Conservation (phyloP, 2,797 vertebrate genomes). For the Notolabrus celidotus region DNA sequence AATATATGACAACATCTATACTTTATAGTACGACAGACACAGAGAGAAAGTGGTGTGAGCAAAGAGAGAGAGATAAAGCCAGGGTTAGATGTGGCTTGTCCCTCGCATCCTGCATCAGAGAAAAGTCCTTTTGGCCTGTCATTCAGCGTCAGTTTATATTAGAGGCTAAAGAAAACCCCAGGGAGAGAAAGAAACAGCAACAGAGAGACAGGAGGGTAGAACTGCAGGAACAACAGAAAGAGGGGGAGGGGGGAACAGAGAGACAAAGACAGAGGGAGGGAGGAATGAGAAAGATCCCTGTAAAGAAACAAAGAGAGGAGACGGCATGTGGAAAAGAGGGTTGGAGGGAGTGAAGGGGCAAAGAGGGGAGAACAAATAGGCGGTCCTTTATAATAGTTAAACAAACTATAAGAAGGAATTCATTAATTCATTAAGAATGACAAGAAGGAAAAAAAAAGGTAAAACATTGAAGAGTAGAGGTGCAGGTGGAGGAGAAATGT, state of each 20-base stretch:
- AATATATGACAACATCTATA: constrained; percentile 42
- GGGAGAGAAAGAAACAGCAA: constrained; percentile 50
- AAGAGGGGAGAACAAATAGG: too few species aligned
- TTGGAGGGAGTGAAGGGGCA: too few species aligned
- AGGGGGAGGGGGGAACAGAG: constrained; percentile 11
- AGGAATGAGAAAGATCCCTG: neutral
- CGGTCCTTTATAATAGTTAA: too few species aligned
- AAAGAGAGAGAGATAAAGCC: constrained; percentile 13
- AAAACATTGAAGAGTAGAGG: too few species aligned
- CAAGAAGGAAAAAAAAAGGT: too few species aligned
- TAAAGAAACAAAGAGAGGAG: neutral
- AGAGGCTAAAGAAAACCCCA: constrained; percentile 60
- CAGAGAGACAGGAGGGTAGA: constrained; percentile 32
- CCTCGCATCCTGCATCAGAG: constrained; percentile 54
- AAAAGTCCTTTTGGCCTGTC: constrained; percentile 76
- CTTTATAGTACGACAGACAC: constrained; percentile 34
- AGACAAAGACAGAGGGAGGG: constrained; percentile 5
- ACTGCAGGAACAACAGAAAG: constrained; percentile 30
- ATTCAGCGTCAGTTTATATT: constrained; percentile 72
- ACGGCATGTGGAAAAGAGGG: too few species aligned
- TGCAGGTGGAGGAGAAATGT: too few species aligned
- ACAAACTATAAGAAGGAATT: too few species aligned
- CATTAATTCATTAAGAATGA: too few species aligned
- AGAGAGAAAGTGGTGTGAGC: constrained; percentile 2
- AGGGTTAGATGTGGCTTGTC: constrained; percentile 45